Evolutionary conservation across 2,113 vertebrate species (phyloP), one percentile per base, ranked within the genome.

Genomic region (Gallinago paraguaiae): DNA sequence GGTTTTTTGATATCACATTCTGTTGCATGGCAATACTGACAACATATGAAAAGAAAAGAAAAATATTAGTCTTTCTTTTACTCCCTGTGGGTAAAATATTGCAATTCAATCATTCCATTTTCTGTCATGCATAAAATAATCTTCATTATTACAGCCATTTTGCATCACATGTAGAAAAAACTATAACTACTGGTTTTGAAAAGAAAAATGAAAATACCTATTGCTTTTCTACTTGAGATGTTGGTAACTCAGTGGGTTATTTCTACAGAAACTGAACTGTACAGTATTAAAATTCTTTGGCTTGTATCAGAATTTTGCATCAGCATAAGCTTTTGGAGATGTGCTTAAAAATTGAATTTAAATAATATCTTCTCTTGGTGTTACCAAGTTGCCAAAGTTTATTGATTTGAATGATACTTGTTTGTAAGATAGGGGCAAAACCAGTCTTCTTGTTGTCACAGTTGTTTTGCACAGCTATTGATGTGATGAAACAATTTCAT

Each of bases 401-500:
- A 60, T 92, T 93, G 80, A 96, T 96, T 96, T 97, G 97, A 96
- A 90, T 89, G 23, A 92, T 93, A 83, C 27, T 95, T 94, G 59
- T 96, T 93, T 76, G 78, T 30, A 93, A 86, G 86, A 93, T 35
- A 41, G 68, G 70, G 86, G n/a, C 27, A 78, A 95, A 75, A 88
- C 2, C 17, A 72, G 77, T 43, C 67, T 37, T 78, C 53, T n/a
- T 92, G n/a, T 96, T 97, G 96, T 96, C 96, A 97, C 87, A 90
- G 78, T 92, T 97, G 95, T 95, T 97, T 97, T 97, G 95, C 97
- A 84, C 78, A 93, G 83, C 90, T 96, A 91, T 85, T 95, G 95
- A 96, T 83, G 76, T 96, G 91, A 96, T 85, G 92, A 94, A 97
- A 97, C 96, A 96, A 96, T 97, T 97, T 96, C 91, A 78, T 86